Percentiles rank a stretch among this genome's conserved stretches.
Conservation (phyloP, 1,140 invertebrate species). For the Halyomorpha halys region DNA sequence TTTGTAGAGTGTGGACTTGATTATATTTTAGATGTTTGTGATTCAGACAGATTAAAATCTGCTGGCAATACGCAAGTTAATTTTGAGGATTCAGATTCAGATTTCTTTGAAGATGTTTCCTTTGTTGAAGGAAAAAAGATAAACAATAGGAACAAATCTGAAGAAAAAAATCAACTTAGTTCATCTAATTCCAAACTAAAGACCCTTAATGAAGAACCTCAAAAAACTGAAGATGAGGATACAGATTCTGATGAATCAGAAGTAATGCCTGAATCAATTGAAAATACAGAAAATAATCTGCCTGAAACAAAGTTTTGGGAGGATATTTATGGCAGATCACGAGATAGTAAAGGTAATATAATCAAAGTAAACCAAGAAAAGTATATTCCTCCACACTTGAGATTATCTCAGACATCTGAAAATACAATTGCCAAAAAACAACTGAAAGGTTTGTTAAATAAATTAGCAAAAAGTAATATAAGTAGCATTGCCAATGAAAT, state of each 20-base stretch:
- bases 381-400: constrained; percentile 74
- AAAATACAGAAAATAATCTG: constrained; percentile 32
- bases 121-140: constrained; percentile 36
- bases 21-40: constrained; percentile 78
- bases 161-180: too few relatives aligned
- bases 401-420: constrained; percentile 39
- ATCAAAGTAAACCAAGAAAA: constrained; percentile 48
- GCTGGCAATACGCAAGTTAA: constrained; percentile 50
- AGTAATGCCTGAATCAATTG: not conserved
- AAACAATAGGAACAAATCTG: constrained; percentile 7
- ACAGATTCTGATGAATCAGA: constrained; percentile 23
- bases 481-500: constrained; percentile 64
- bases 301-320: constrained; percentile 50
- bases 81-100: constrained; percentile 47
- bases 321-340: constrained; percentile 86
- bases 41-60: constrained; percentile 55
- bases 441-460: constrained; percentile 74
- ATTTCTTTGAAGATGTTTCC: constrained; percentile 54
- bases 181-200: too few relatives aligned
- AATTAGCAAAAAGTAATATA: constrained; percentile 79
- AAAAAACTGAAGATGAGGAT: constrained; percentile 23
- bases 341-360: constrained; percentile 68
- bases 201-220: constrained; percentile 27
- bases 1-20: constrained; percentile 75
- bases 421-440: constrained; percentile 47